Percentiles rank a stretch among this genome's conserved stretches.
These are phyloP conservation scores for Scomber japonicus DNA, from an alignment of 2,113 vertebrate species.

Conservation along the genomic window DNA sequence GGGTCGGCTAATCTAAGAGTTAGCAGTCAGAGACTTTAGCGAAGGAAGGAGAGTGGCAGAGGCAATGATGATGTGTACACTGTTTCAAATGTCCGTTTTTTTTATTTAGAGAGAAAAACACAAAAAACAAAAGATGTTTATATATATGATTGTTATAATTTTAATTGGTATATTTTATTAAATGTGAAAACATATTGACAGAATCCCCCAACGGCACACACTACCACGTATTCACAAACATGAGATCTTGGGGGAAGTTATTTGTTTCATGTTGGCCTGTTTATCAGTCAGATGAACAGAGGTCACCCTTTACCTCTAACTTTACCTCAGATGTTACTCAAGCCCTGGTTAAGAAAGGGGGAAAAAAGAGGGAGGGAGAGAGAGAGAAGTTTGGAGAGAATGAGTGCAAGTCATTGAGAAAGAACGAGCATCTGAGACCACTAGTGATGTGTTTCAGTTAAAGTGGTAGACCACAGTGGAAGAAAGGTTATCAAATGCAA, in stretches of 20 bases:
- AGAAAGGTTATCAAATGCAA: slow-evolving; percentile 57
- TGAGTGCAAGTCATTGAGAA: slow-evolving; percentile 32
- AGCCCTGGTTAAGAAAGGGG: slow-evolving; percentile 41
- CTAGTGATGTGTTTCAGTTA: slow-evolving; percentile 50
- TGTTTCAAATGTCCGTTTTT: slow-evolving; percentile 80
- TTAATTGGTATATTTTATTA: slow-evolving; percentile 85
- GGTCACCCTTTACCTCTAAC: slow-evolving; percentile 84
- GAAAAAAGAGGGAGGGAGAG: neutral
- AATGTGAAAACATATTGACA: slow-evolving; percentile 81
- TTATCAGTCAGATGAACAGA: slow-evolving; percentile 76
- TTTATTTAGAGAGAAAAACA: slow-evolving; percentile 74
- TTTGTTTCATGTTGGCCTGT: slow-evolving; percentile 74
- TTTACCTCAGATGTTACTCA: slow-evolving; percentile 81
- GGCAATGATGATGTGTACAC: slow-evolving; percentile 79
- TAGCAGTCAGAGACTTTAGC: slow-evolving; percentile 58
- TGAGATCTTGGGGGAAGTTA: slow-evolving; percentile 64
- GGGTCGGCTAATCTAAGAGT: slow-evolving; percentile 60
- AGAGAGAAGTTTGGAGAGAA: slow-evolving; percentile 12
- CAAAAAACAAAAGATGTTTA: slow-evolving; percentile 81
- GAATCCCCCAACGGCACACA: slow-evolving; percentile 71
- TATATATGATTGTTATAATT: slow-evolving; percentile 84
- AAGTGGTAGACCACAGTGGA: slow-evolving; percentile 32
- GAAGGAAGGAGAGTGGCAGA: slow-evolving; percentile 64
- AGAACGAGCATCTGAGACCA: slow-evolving; percentile 54
- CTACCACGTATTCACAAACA: slow-evolving; percentile 69